phyloP scores from a whole-genome alignment of 2,888 invertebrate genomes.

The Clitarchus hookeri region DNA sequence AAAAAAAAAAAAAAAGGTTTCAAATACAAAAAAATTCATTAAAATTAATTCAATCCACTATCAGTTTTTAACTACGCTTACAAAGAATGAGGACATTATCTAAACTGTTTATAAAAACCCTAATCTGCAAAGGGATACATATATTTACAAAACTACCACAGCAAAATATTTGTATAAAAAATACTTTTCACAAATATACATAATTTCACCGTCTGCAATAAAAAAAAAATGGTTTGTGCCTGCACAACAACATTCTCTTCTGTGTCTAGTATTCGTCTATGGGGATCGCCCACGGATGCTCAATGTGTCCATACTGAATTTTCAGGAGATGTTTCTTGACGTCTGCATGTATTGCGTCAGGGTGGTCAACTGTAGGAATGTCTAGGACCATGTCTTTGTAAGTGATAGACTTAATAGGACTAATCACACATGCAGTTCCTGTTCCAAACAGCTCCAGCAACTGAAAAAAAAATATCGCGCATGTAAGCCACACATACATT shows the following conservation, averaged over 20 bases:
- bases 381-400: slow-evolving; percentile 70
- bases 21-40: too few relatives aligned
- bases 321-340: slow-evolving; percentile 76
- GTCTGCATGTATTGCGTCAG: slow-evolving; percentile 59
- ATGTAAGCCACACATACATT: too few relatives aligned
- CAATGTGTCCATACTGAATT: slow-evolving; percentile 87
- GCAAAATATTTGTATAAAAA: neutral
- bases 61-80: too few relatives aligned
- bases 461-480: slow-evolving; percentile 60
- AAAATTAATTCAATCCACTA: too few relatives aligned
- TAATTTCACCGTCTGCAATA: neutral
- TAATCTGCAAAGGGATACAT: too few relatives aligned
- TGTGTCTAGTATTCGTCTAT: slow-evolving; percentile 58
- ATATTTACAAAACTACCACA: too few relatives aligned
- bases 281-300: slow-evolving; percentile 78
- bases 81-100: too few relatives aligned
- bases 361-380: slow-evolving; percentile 75
- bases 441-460: slow-evolving; percentile 94
- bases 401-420: slow-evolving; percentile 85
- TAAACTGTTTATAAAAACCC: too few relatives aligned
- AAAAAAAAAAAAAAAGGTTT: too few relatives aligned
- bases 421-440: slow-evolving; percentile 96
- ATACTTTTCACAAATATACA: slow-evolving; percentile 1
- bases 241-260: too few relatives aligned
- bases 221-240: neutral